phyloP scores from a whole-genome alignment of 2,797 vertebrate species.

The Balearica regulorum region DNA sequence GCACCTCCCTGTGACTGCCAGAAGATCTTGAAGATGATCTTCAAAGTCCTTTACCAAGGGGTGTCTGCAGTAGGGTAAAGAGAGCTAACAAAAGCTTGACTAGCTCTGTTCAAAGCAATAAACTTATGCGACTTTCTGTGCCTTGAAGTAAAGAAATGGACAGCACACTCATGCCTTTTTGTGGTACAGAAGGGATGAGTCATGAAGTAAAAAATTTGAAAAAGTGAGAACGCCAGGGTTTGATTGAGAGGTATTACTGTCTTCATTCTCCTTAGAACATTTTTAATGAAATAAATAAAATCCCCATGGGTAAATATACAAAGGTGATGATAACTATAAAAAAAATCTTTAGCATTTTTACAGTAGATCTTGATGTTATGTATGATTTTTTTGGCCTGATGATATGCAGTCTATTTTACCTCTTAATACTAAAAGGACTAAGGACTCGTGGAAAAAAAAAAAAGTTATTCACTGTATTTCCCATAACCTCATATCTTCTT shows the following conservation, averaged over 20 bases:
- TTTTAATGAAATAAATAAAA: neutral
- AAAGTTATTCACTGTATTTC: neutral
- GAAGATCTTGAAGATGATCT: neutral
- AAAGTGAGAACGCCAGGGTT: neutral
- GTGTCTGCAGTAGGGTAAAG: accelerated
- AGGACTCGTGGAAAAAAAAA: neutral
- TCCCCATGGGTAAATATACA: neutral
- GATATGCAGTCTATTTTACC: neutral
- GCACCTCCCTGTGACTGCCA: neutral
- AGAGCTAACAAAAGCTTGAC: neutral
- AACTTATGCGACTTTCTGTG: neutral
- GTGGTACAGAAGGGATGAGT: neutral
- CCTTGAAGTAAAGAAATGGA: neutral
- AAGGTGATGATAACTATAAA: neutral
- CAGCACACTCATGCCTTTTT: neutral
- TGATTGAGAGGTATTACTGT: neutral
- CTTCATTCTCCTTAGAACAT: neutral
- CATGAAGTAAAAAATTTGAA: neutral
- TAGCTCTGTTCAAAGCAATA: neutral
- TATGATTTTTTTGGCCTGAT: neutral
- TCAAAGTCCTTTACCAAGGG: neutral
- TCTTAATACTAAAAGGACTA: neutral
- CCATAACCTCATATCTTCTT: neutral
- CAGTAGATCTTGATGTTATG: neutral
- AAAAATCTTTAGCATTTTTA: neutral